phyloP scores from a whole-genome alignment of 2,797 vertebrate genomes.

The Clarias fuscus region DNA sequence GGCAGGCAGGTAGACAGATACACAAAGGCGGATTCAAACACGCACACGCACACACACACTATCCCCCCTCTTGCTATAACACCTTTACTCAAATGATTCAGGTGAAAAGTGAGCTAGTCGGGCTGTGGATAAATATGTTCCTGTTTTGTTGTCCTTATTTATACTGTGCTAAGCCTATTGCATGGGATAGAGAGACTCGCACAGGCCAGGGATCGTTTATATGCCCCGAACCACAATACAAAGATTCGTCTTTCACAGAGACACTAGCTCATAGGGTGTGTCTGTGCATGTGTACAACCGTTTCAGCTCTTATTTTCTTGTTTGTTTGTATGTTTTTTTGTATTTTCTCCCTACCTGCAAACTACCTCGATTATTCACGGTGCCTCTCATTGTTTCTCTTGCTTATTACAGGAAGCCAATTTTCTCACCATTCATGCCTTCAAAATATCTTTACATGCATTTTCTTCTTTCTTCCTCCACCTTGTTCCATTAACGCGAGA shows the following conservation, averaged over 20 bases:
- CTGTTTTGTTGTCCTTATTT: conserved; percentile 7
- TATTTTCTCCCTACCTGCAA: neutral
- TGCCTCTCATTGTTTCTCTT: conserved; percentile 28
- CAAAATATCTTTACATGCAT: conserved; percentile 6
- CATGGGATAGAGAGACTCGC: neutral
- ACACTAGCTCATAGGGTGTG: conserved; percentile 1
- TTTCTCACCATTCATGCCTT: neutral
- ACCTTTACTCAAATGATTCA: conserved; percentile 11
- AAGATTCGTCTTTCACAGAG: conserved; percentile 1
- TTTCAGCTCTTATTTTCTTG: conserved; percentile 3
- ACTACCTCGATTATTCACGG: conserved; percentile 21
- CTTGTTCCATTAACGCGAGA: conserved; percentile 22
- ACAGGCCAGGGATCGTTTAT: neutral
- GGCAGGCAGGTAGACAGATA: conserved; percentile 16
- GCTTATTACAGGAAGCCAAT: neutral
- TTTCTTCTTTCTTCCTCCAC: conserved; percentile 10
- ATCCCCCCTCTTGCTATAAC: conserved; percentile 1
- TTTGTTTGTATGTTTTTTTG: neutral
- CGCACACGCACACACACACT: conserved; percentile 4
- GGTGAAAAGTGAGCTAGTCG: conserved; percentile 6
- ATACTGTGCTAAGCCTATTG: conserved; percentile 19
- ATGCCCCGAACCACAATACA: neutral
- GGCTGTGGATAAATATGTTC: neutral
- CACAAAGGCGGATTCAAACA: conserved; percentile 22
- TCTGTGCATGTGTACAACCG: conserved; percentile 32